Evolutionary conservation across 1,140 invertebrate genomes (phyloP).

Genomic region (Ceratina australensis): DNA sequence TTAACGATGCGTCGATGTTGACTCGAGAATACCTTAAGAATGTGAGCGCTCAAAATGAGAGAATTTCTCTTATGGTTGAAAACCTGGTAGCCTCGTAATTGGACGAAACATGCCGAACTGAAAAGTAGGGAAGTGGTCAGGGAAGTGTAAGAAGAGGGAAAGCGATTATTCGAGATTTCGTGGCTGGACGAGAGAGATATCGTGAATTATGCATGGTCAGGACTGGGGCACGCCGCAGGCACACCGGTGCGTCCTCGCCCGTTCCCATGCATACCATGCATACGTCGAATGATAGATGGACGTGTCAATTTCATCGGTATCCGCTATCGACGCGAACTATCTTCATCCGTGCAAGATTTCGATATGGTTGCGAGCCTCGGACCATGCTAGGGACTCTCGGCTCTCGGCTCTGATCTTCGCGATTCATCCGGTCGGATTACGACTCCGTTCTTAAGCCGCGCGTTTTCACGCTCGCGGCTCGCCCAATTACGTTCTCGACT

Average conservation of each 20-base stretch:
- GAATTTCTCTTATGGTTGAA: too few species aligned
- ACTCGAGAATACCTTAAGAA: too few species aligned
- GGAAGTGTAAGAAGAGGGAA: conserved; percentile 26
- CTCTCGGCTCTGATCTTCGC: too few species aligned
- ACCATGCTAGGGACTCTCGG: neutral
- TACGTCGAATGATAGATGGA: conserved; percentile 69
- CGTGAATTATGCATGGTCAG: conserved; percentile 47
- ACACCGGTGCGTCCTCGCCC: conserved; percentile 27
- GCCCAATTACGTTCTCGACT: too few species aligned
- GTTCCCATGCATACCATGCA: conserved; percentile 67
- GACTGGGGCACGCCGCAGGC: conserved; percentile 37
- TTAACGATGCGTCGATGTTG: neutral
- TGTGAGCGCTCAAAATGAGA: neutral
- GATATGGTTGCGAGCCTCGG: conserved; percentile 10
- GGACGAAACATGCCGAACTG: neutral
- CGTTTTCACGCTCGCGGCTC: too few species aligned
- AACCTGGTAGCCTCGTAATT: neutral
- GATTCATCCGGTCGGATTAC: too few species aligned
- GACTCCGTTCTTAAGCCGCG: too few species aligned
- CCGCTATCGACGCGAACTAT: conserved; percentile 65
- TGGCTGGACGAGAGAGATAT: conserved; percentile 56
- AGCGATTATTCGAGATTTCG: conserved; percentile 72
- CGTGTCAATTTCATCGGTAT: conserved; percentile 70
- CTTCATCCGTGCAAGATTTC: conserved; percentile 60
- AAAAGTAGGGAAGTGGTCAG: neutral